Evolutionary conservation across 2,888 invertebrate genomes (phyloP).

Genomic region (Pammene aurita): DNA sequence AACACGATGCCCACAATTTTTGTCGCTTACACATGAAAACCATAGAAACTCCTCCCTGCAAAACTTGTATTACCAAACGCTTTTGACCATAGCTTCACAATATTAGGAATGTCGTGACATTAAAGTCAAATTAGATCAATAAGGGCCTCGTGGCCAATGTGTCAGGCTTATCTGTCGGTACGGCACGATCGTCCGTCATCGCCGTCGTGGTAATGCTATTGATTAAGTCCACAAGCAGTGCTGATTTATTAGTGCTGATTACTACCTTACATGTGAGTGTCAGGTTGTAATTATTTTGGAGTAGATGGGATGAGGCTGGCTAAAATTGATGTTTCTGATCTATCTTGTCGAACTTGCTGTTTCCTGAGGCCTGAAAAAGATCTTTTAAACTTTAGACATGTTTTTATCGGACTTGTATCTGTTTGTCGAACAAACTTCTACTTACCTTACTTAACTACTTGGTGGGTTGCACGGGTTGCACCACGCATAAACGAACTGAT

Average conservation of each 20-base stretch:
- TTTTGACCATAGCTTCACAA: too few species aligned
- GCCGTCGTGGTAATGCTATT: conserved; percentile 54
- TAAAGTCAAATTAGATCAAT: conserved; percentile 37
- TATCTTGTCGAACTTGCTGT: background rate
- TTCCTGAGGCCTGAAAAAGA: background rate
- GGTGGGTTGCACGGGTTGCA: too few species aligned
- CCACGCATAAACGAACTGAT: too few species aligned
- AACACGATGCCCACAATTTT: too few species aligned
- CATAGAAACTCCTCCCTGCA: too few species aligned
- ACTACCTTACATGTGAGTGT: conserved; percentile 40
- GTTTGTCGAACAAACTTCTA: too few species aligned
- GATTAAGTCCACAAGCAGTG: conserved; percentile 72
- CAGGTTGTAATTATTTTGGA: conserved; percentile 34
- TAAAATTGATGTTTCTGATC: background rate
- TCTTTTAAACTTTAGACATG: background rate
- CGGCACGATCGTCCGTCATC: conserved; percentile 65
- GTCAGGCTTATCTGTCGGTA: conserved; percentile 53
- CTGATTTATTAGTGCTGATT: conserved; percentile 67
- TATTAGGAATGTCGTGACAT: conserved; percentile 19
- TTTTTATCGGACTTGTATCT: too few species aligned
- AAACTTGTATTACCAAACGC: too few species aligned
- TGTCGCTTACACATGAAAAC: too few species aligned
- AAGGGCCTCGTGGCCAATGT: conserved; percentile 40
- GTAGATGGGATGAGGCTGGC: conserved; percentile 20
- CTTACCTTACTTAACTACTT: too few species aligned